These are phyloP conservation scores for Punctoribates punctum DNA, from an alignment of 2,888 invertebrate species.

Conservation along the genomic window DNA sequence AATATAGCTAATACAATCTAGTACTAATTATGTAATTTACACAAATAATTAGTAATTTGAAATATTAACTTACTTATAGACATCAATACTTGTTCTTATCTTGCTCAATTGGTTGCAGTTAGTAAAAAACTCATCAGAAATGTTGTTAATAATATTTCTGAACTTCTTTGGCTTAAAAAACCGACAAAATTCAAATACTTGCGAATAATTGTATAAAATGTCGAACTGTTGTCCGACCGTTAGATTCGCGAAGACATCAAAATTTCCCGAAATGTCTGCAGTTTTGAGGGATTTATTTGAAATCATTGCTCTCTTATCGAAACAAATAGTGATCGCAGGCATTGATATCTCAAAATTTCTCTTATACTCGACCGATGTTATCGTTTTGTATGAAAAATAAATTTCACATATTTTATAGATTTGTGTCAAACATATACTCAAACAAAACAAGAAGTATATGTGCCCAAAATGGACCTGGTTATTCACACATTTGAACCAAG, in stretches of 20 bases:
- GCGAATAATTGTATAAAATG: not conserved
- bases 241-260: not conserved
- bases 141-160: no score
- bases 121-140: no score
- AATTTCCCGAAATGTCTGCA: not conserved
- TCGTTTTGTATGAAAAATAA: conserved; percentile 18
- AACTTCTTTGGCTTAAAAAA: no score
- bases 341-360: not conserved
- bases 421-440: not conserved
- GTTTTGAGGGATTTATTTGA: not conserved
- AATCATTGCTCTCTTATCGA: not conserved
- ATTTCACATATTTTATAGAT: not conserved
- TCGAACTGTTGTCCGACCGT: conserved; percentile 1
- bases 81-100: no score
- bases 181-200: no score
- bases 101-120: no score
- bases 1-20: no score
- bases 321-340: not conserved
- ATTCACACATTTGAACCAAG: no score
- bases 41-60: no score
- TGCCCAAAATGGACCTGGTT: not conserved
- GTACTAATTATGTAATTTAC: no score
- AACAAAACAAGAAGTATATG: not conserved
- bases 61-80: no score
- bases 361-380: not conserved